Conservation (phyloP, 2,113 vertebrate genomes). For the Actenoides lindsayi region DNA sequence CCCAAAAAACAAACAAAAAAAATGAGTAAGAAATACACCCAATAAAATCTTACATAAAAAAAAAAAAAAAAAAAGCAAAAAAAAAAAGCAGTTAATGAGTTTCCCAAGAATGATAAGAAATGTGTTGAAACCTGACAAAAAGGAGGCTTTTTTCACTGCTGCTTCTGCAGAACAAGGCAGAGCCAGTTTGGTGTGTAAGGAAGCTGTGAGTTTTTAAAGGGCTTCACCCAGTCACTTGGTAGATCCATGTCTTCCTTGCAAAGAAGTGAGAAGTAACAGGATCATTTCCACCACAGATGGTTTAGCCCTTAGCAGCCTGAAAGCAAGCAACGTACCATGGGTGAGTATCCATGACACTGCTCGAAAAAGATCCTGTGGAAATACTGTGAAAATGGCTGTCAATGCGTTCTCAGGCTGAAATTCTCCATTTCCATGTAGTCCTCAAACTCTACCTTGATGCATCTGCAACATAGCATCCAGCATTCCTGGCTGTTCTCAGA, state of each 20-base stretch:
- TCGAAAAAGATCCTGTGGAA: neutral
- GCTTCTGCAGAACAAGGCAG: neutral
- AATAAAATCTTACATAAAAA: too few relatives aligned
- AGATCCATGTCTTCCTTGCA: neutral
- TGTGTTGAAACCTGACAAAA: slow-evolving; percentile 26
- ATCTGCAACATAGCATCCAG: neutral
- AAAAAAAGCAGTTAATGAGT: neutral
- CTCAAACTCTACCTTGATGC: neutral
- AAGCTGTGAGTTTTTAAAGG: neutral
- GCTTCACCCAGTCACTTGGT: neutral
- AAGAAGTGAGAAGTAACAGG: neutral
- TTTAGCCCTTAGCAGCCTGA: neutral
- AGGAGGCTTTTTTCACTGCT: neutral
- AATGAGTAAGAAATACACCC: too few relatives aligned
- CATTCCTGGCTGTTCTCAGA: neutral
- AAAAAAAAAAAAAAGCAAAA: too few relatives aligned
- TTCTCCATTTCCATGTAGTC: neutral
- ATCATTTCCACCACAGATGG: neutral
- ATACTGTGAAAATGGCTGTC: neutral
- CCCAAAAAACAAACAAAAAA: too few relatives aligned
- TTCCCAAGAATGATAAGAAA: slow-evolving; percentile 22
- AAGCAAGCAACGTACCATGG: neutral
- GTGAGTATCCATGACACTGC: neutral
- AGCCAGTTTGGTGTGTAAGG: neutral
- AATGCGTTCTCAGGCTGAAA: neutral